Base-by-base conservation (phyloP, 2,888 invertebrate species). In the Julus scandinavius region DNA sequence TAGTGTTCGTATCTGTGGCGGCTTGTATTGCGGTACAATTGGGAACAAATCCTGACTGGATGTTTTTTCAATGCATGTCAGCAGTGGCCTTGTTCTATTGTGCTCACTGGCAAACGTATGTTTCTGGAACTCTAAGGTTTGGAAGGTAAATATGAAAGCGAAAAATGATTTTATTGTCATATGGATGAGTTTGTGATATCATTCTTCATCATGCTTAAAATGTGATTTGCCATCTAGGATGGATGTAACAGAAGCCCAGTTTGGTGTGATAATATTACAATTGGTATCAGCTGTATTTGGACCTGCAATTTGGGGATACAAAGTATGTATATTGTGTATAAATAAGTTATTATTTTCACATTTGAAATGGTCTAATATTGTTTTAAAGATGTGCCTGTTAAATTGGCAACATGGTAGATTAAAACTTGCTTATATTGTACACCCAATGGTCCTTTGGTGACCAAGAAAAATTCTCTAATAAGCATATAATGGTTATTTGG, bases 71-170 rank as follows among this genome's bases (percentile, higher is more conserved):
- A 94, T 97, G 97, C 92, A 97, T 99, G 92, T 96, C 97, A 93
- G 98, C 98, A 49, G 96, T 98, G 94, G 96, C 97, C 54, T 93
- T 99, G 90, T 99, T 99, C 94, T 99, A 99, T 93, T 97, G 97
- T 93, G 99, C 99, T 38, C 99, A 99, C 93, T 99, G 99, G 99
- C 99, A 99, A 92, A 98, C 99, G 0, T 99, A 99, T 93, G 99
- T 99, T 80, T 98, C 99, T 90, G 94, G 98, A 86, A 97, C 97
- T 45, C 93, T 98, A 90, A 94, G 95, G 91, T 97, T 98, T 93
- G 98, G 98, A 87, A 95, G 95, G 92, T 91, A 89, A 89, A 89
- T 89, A 45, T 45, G 45, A 45, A 7, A 7, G 5, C 5, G 45
- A 7, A 2, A 45, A 45, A 2, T 45, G 45, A 7, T 45, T 45